A percentile compares a stretch with the other conserved stretches of the same genome.
Evolutionary conservation across 2,888 invertebrate species (phyloP).

Genomic region (Apeira syringaria): DNA sequence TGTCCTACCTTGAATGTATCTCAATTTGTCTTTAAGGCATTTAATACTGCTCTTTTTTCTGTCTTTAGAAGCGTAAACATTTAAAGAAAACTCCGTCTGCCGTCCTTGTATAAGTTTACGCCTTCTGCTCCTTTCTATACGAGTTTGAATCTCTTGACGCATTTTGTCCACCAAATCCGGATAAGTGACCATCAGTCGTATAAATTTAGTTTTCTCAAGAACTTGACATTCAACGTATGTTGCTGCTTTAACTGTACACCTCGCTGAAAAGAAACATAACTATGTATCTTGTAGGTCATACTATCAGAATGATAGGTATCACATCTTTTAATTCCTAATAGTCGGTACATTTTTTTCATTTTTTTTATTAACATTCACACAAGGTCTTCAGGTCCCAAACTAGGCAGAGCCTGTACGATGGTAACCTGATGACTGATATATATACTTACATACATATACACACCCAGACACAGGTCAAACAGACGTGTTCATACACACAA

Average conservation of each 20-base stretch:
- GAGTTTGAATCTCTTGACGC: conserved; percentile 53
- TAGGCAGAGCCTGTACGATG: too few species aligned
- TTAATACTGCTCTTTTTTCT: conserved; percentile 75
- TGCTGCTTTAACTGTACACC: conserved; percentile 78
- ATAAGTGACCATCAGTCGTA: conserved; percentile 73
- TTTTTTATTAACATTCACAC: too few species aligned
- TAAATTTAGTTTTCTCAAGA: conserved; percentile 74
- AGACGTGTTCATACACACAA: too few species aligned
- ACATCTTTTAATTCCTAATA: too few species aligned
- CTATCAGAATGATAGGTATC: too few species aligned
- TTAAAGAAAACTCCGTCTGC: conserved; percentile 51
- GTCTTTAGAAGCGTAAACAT: conserved; percentile 72
- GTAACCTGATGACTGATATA: too few species aligned
- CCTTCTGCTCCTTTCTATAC: conserved; percentile 50
- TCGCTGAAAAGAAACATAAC: conserved; percentile 47
- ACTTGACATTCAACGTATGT: conserved; percentile 81
- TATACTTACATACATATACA: too few species aligned
- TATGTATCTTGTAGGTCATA: too few species aligned
- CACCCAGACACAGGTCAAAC: too few species aligned
- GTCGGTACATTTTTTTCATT: too few species aligned
- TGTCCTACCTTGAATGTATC: conserved; percentile 65
- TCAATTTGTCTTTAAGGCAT: conserved; percentile 72
- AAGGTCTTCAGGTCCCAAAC: too few species aligned
- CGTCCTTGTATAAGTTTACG: conserved; percentile 47
- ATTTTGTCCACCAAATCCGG: conserved; percentile 65